Evolutionary conservation across 2,797 vertebrate genomes (phyloP).

Genomic region (Notolepis coatsorum): DNA sequence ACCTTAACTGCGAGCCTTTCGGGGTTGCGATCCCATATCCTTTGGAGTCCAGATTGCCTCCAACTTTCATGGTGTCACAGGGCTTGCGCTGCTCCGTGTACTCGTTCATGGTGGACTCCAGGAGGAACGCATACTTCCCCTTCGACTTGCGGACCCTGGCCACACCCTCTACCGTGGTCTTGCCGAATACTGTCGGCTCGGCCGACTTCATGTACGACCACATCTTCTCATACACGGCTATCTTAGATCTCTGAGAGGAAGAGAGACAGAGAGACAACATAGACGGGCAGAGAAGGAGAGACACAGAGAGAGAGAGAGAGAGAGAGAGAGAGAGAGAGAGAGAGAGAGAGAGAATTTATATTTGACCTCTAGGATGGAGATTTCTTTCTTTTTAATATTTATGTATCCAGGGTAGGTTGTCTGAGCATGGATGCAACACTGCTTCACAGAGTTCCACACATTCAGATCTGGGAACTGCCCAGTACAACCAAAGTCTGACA

Average conservation of each 20-base stretch:
- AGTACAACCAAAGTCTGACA: too few relatives aligned
- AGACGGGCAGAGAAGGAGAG: slow-evolving; percentile 11
- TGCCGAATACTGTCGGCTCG: slow-evolving; percentile 97
- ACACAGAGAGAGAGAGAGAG: neutral
- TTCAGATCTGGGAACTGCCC: too few relatives aligned
- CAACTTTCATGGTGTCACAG: slow-evolving; percentile 99
- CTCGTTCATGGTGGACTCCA: slow-evolving; percentile 99
- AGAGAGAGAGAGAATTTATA: neutral
- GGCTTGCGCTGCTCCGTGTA: slow-evolving; percentile 99
- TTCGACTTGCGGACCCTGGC: slow-evolving; percentile 98
- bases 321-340: neutral
- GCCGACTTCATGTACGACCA: slow-evolving; percentile 99
- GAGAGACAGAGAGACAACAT: neutral
- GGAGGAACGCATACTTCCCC: slow-evolving; percentile 98
- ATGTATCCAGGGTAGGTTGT: too few relatives aligned
- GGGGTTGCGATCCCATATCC: slow-evolving; percentile 98
- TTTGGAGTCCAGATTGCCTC: slow-evolving; percentile 99
- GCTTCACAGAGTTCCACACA: too few relatives aligned
- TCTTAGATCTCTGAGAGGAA: slow-evolving; percentile 94
- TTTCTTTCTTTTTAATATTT: too few relatives aligned
- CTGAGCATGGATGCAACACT: too few relatives aligned
- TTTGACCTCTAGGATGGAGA: too few relatives aligned
- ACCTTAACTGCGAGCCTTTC: slow-evolving; percentile 99
- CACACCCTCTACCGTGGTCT: slow-evolving; percentile 96
- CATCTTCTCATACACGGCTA: slow-evolving; percentile 99